Percentiles rank a stretch among this genome's conserved stretches.
phyloP scores from a whole-genome alignment of 2,113 vertebrate species.

The Xyrauchen texanus region DNA sequence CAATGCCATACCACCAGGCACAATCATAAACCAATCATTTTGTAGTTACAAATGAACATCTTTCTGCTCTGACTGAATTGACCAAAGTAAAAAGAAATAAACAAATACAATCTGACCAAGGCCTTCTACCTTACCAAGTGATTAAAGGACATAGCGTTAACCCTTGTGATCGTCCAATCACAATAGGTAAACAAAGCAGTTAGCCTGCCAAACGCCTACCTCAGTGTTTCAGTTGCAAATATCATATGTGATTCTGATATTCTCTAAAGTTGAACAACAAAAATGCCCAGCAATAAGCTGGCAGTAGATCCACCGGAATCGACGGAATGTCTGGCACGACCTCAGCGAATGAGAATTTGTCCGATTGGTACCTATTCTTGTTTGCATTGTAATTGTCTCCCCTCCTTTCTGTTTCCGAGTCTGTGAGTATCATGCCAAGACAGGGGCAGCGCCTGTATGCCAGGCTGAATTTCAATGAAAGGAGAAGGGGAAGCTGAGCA shows the following conservation, averaged over 20 bases:
- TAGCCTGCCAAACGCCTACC: constrained; percentile 50
- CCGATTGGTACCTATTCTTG: constrained; percentile 67
- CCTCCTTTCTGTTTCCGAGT: constrained; percentile 52
- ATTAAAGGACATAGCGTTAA: constrained; percentile 6
- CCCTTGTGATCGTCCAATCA: constrained; percentile 50
- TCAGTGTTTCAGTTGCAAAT: constrained; percentile 55
- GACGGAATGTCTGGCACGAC: constrained; percentile 69
- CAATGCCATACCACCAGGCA: constrained; percentile 4
- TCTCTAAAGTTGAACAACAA: constrained; percentile 67
- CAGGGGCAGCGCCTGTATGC: constrained; percentile 74
- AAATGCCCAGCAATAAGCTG: constrained; percentile 49
- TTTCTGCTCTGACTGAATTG: not conserved
- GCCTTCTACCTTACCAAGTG: constrained; percentile 39
- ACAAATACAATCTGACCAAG: constrained; percentile 27
- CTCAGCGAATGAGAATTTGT: constrained; percentile 64
- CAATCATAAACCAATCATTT: constrained; percentile 23
- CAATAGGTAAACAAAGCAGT: constrained; percentile 65
- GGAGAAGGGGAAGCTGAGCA: constrained; percentile 64
- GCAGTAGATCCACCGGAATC: constrained; percentile 56
- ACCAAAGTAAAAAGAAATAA: not conserved
- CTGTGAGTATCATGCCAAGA: constrained; percentile 72
- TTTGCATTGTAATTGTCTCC: constrained; percentile 53
- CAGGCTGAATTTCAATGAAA: constrained; percentile 79
- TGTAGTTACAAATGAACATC: constrained; percentile 3
- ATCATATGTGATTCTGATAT: constrained; percentile 17